Conservation (phyloP, 1,140 invertebrate genomes). For the Polyergus mexicanus region DNA sequence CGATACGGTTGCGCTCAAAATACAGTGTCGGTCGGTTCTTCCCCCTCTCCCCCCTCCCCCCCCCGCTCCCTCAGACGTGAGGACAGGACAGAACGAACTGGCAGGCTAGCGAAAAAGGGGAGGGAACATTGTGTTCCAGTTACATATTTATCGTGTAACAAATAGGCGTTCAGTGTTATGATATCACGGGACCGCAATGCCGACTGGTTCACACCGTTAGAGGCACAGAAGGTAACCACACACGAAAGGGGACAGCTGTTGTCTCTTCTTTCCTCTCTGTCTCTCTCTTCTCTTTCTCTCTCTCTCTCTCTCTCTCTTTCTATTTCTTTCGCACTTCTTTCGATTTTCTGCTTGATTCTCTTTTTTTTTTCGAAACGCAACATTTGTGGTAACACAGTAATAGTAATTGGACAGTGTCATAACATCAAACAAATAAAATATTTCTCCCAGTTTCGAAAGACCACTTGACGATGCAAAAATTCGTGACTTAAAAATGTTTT, state of each 20-base stretch:
- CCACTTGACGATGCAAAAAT: not conserved
- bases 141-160: slow-evolving; percentile 87
- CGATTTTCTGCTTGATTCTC: slow-evolving; percentile 31
- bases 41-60: not conserved
- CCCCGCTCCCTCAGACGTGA: slow-evolving; percentile 23
- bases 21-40: slow-evolving; percentile 5
- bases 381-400: slow-evolving; percentile 80
- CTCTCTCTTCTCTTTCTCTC: not conserved
- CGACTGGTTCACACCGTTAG: slow-evolving; percentile 68
- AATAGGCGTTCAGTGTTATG: slow-evolving; percentile 86
- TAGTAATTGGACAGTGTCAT: slow-evolving; percentile 75
- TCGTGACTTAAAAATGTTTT: not conserved
- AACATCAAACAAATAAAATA: slow-evolving; percentile 81
- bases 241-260: slow-evolving; percentile 77
- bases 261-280: slow-evolving; percentile 58
- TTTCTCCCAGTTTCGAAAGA: not conserved
- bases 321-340: slow-evolving; percentile 4
- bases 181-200: slow-evolving; percentile 81
- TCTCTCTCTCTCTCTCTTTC: not conserved
- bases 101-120: slow-evolving; percentile 43
- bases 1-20: slow-evolving; percentile 48
- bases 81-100: slow-evolving; percentile 39
- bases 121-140: slow-evolving; percentile 83
- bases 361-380: slow-evolving; percentile 53
- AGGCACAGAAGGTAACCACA: slow-evolving; percentile 50